Evolutionary conservation across 1,140 invertebrate genomes (phyloP), one percentile per base, ranked within the genome.

Genomic region (Ditylenchus dipsaci): DNA sequence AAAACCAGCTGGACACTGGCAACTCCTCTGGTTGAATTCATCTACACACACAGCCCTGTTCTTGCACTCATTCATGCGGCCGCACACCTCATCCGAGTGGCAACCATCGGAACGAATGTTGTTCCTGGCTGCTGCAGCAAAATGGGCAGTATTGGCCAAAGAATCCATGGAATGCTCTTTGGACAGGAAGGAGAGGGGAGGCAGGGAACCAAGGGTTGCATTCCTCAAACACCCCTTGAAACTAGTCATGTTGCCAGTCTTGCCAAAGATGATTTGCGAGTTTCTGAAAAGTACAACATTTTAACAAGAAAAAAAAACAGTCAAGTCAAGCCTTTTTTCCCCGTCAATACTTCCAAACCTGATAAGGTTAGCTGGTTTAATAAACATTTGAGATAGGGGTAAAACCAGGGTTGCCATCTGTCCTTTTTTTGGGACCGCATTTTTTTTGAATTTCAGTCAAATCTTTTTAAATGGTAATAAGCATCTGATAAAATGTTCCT

Each of bases 171-270:
- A 33, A 29, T 67, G 43, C 64, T 68, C 60, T 27, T 27, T 43
- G 17, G 67, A 1, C 9, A 88, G 87, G 82, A 93, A 95, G 82
- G 91, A 96, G n/a, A 93, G 91, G 43, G 95, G 83, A 19, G 95
- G 86, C 68, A 92, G 86, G 47, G 87, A 87, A 17, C 90, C 90
- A 65, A 97, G 89, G 68, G 91, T 87, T 27, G 93, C 89, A 83
- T 94, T 91, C n/a, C 90, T 89, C 65, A 97, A 83, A 82, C 94
- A 97, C 1, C 94, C 95, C 85, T 68, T 68, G 60, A 68, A 71
- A n/a, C 69, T 67, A 21, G 53, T 38, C 13, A 27, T n/a, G 19
- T 49, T 53, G 8, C 21, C 7, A n/a, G 43, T 64, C n/a, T 56
- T 21, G 21, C 73, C 73, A 33, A 75, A 29, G 15, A 19, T 53